These are phyloP conservation scores for Buceros bicornis DNA, from an alignment of 2,797 vertebrate genomes.

Conservation along the genomic window DNA sequence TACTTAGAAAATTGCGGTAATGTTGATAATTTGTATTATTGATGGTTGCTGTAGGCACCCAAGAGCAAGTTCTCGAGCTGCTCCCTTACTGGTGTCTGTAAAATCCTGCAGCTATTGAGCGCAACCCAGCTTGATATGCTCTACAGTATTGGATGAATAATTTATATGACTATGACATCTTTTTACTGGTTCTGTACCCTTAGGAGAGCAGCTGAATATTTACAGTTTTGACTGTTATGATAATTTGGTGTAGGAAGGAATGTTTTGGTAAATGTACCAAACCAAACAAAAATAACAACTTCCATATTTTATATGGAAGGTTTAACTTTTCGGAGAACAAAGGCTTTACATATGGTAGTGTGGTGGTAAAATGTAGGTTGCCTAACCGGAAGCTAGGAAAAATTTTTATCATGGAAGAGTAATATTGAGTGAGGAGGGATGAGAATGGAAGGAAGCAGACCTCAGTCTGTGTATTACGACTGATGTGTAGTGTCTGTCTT, in stretches of 20 bases:
- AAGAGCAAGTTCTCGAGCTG: not conserved
- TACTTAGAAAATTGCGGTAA: not conserved
- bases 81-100: not conserved
- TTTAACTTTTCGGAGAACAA: not conserved
- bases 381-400: not conserved
- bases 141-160: slow-evolving; percentile 13
- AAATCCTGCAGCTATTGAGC: slow-evolving; percentile 16
- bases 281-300: not conserved
- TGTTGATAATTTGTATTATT: not conserved
- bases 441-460: not conserved
- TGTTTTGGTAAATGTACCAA: not conserved
- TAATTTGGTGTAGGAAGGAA: not conserved
- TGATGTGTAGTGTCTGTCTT: not conserved
- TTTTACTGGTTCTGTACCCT: not conserved
- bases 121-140: not conserved
- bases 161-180: not conserved
- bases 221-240: not conserved
- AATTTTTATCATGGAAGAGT: not conserved
- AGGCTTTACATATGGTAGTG: not conserved
- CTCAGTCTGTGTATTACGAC: not conserved
- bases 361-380: not conserved
- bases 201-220: slow-evolving; percentile 15
- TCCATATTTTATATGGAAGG: not conserved
- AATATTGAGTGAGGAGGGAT: not conserved
- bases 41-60: slow-evolving; percentile 28